Base-by-base conservation (phyloP, 2,888 invertebrate species). In the Agriotes lineatus region DNA sequence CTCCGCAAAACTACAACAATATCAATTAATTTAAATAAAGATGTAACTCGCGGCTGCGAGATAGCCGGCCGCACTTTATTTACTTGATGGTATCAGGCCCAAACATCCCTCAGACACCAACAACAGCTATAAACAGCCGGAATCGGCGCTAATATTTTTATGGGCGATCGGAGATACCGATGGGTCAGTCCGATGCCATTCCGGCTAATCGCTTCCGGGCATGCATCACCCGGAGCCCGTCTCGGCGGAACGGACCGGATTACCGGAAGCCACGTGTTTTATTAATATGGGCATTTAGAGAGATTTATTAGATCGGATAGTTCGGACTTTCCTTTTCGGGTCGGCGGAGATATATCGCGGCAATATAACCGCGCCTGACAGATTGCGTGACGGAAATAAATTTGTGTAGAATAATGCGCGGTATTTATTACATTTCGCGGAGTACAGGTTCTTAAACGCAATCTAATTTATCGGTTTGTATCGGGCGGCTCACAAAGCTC, bases 91-190 rank as follows among this genome's bases (percentile, higher is more conserved):
- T n/a, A n/a, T n/a, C n/a, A n/a, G n/a, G n/a, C n/a, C n/a, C n/a
- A n/a, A n/a, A n/a, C n/a, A n/a, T n/a, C n/a, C n/a, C n/a, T n/a
- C n/a, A n/a, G n/a, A n/a, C n/a, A n/a, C n/a, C n/a, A 80, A 80
- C 79, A 77, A 76, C 77, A 74, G 78, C 77, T 76, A 79, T 79
- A 81, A 80, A 80, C 79, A 78, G 78, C 81, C 80, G 80, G 79
- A 82, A 80, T 81, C 80, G 78, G 81, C 81, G 82, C 84, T 84
- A 84, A 83, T 83, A 84, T 83, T 84, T 83, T 84, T 83, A 83
- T 82, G 83, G 83, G 77, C 80, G 83, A 84, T 84, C 83, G 81
- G 79, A 82, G 84, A 84, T 83, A 84, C 80, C 81, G 81, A 81
- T 80, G 83, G 81, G 82, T 82, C 82, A 81, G 79, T 77, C 74